Base-by-base conservation (phyloP, 2,888 invertebrate species). In the Crossocerus cetratus region DNA sequence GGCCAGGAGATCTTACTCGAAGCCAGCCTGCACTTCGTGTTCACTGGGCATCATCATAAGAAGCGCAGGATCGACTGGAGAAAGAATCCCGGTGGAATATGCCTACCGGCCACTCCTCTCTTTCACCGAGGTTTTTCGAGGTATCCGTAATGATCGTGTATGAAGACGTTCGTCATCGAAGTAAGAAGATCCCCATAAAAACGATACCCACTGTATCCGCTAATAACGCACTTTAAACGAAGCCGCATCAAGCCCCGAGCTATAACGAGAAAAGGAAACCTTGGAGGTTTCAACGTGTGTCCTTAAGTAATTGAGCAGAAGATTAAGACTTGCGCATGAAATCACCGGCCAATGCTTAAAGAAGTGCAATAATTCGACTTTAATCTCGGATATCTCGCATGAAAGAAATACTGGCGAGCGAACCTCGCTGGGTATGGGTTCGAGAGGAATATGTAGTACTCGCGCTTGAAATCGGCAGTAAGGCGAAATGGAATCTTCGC, bases 401-500 rank as follows among this genome's bases (percentile, higher is more conserved):
- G 49, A 49, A 16, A n/a, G 13, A 14, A 14, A 16, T 49, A 8
- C 49, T 49, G 16, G 49, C 32, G 11, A 49, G 49, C 8, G 5
- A 14, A 49, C 14, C 49, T 13, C 49, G 13, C 49, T 49, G 14
- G 49, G 1, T 1, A 49, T 18, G 11, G 20, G 16, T n/a, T 18
- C 22, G 55, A 59, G 66, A 44, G 64, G 49, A 8, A 45, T 21
- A n/a, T n/a, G n/a, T n/a, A 64, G 55, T 65, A 59, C 57, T 49
- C 56, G 60, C 65, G 11, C 32, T 32, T 70, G 56, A 57, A 73
- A 78, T 82, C 72, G 58, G 69, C 70, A 72, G 71, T 72, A 63
- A 63, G 66, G 64, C 58, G 76, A 84, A 83, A 80, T 77, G 81
- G 76, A 83, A 85, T 84, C 84, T 81, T 72, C 74, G 67, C 72